Base-by-base conservation (phyloP, 2,113 vertebrate genomes). In the Corvus moneduloides region DNA sequence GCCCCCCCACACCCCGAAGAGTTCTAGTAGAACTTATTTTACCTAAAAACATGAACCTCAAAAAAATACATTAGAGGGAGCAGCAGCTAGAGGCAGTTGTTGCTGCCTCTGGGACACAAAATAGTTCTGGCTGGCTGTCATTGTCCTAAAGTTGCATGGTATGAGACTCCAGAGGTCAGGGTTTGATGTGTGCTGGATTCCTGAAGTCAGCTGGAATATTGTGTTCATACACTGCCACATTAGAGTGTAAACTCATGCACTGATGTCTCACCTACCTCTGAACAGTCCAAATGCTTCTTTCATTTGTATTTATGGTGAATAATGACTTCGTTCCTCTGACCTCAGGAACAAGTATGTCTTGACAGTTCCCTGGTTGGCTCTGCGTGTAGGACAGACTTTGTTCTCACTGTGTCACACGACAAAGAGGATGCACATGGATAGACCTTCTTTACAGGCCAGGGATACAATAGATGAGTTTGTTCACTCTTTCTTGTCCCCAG, bases 201-300 rank as follows among this genome's bases (percentile, higher is more conserved):
- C 46, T 58, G 48, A 64, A 39, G 18, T 71, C 68, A 46, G 5
- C 32, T 80, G 84, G 32, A 78, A 26, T 71, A 13, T 26, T 63
- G 44, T 49, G 30, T 68, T 77, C 1, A 0, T n/a, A 4, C 1
- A 0, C 30, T 64, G 44, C n/a, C 32, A 11, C 12, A 0, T 21
- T 28, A 32, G 7, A 28, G 17, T 52, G 55, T 35, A 10, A 81
- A 28, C 32, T 54, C 35, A 10, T 23, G 41, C 16, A 4, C 26
- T 61, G 51, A 27, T 6, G 11, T 18, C 86, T 79, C 67, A 20
- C 10, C 63, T 75, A 7, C 28, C 54, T 78, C 69, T 81, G 18
- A 72, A 59, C 2, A 56, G 7, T 30, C 54, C 41, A 21, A 7
- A 39, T 54, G n/a, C 49, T 44, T 78, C 63, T 92, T 51, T 46